These are phyloP conservation scores for Poecilia wingei DNA, from an alignment of 2,797 vertebrate genomes.

Conservation along the genomic window DNA sequence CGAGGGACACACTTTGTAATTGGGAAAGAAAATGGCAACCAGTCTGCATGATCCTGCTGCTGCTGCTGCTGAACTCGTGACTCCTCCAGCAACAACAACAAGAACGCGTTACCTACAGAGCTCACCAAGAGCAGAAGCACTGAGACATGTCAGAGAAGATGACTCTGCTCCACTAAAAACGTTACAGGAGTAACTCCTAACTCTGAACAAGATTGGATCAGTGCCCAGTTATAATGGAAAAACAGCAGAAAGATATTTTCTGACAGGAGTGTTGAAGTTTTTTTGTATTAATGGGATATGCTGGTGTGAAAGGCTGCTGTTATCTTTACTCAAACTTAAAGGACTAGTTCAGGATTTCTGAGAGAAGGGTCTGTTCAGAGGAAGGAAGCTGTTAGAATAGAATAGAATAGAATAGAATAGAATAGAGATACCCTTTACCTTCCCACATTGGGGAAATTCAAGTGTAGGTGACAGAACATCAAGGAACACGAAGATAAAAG, in stretches of 20 bases:
- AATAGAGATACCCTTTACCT: not conserved
- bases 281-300: not conserved
- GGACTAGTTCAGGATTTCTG: not conserved
- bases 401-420: no score
- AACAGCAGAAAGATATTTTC: not conserved
- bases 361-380: not conserved
- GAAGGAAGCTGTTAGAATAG: not conserved
- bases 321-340: not conserved
- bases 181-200: not conserved
- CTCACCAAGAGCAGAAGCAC: not conserved
- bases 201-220: not conserved
- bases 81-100: not conserved
- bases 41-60: not conserved
- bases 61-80: slow-evolving; percentile 2
- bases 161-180: not conserved
- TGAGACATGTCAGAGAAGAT: not conserved
- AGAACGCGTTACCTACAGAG: not conserved
- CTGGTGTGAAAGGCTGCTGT: not conserved
- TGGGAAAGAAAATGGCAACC: not conserved
- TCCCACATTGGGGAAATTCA: not conserved
- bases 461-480: not conserved
- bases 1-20: not conserved
- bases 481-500: not conserved
- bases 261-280: not conserved
- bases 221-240: not conserved